These are phyloP conservation scores for Marmota monax DNA, from an alignment of 2,113 vertebrate genomes.

Conservation along the genomic window DNA sequence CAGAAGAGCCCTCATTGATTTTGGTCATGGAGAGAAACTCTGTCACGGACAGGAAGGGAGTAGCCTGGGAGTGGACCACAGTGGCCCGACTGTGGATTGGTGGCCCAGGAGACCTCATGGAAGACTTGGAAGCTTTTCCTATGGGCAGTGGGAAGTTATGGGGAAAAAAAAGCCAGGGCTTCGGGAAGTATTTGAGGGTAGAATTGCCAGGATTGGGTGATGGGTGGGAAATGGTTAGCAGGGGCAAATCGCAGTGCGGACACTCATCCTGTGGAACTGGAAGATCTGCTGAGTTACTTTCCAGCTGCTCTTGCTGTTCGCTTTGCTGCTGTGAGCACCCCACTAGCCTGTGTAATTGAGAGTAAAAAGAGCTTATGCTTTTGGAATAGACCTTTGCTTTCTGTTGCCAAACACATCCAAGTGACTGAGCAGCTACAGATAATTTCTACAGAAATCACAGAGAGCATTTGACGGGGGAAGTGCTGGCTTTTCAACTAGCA, in stretches of 20 bases:
- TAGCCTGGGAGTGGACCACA: neutral
- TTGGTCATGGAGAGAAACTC: neutral
- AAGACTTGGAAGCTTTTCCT: neutral
- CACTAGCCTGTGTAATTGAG: neutral
- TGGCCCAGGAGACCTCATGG: neutral
- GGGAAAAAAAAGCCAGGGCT: too few relatives aligned
- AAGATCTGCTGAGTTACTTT: neutral
- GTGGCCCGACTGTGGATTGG: neutral
- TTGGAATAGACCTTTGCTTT: constrained; percentile 46
- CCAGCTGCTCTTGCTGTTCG: neutral
- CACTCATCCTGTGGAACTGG: neutral
- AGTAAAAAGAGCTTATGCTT: neutral
- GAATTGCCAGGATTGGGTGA: neutral
- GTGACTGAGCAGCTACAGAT: neutral
- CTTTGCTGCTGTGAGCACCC: neutral
- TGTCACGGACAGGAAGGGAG: neutral
- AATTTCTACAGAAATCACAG: neutral
- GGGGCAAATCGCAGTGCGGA: neutral
- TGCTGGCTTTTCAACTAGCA: neutral
- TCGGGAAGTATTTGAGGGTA: neutral
- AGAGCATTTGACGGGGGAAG: neutral
- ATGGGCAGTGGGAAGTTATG: neutral
- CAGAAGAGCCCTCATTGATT: neutral
- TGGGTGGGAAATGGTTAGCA: neutral
- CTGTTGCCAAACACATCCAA: constrained; percentile 12